Conservation (phyloP, 2,797 vertebrate genomes). For the Hydrolagus colliei region DNA sequence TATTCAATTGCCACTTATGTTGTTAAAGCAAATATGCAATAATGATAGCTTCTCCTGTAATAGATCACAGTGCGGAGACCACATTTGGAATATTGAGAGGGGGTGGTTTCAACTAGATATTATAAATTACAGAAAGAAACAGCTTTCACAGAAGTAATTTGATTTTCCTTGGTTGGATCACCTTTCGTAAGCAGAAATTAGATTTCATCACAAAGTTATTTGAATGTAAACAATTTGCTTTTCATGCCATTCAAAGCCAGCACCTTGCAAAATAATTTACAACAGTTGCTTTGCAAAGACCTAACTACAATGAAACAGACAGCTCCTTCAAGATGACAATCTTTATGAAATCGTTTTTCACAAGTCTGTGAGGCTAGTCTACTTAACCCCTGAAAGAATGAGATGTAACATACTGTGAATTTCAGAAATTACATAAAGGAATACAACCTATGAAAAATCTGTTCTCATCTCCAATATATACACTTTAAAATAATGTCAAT, state of each 20-base stretch:
- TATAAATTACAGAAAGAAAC: not conserved
- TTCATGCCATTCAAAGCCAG: not conserved
- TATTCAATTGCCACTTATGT: too few relatives aligned
- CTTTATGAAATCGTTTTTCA: not conserved
- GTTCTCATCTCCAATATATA: not conserved
- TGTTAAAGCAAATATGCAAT: too few relatives aligned
- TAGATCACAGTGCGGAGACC: too few relatives aligned
- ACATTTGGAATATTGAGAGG: too few relatives aligned
- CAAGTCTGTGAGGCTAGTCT: not conserved
- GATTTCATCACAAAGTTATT: not conserved
- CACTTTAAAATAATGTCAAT: not conserved
- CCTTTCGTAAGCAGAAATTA: conserved; percentile 14
- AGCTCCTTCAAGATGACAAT: conserved; percentile 19
- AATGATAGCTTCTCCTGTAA: too few relatives aligned
- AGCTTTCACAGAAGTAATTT: not conserved
- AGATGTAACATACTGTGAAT: conserved; percentile 5
- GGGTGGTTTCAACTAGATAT: too few relatives aligned
- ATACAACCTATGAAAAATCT: not conserved
- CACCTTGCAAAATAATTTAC: conserved; percentile 8
- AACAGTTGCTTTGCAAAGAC: not conserved
- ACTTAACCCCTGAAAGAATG: conserved; percentile 9
- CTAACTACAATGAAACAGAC: conserved; percentile 21
- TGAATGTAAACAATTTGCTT: conserved; percentile 3
- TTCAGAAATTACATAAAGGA: not conserved
- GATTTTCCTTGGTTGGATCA: conserved; percentile 17